Conservation (phyloP, 2,888 invertebrate genomes). For the Drosophila nigritarsus region DNA sequence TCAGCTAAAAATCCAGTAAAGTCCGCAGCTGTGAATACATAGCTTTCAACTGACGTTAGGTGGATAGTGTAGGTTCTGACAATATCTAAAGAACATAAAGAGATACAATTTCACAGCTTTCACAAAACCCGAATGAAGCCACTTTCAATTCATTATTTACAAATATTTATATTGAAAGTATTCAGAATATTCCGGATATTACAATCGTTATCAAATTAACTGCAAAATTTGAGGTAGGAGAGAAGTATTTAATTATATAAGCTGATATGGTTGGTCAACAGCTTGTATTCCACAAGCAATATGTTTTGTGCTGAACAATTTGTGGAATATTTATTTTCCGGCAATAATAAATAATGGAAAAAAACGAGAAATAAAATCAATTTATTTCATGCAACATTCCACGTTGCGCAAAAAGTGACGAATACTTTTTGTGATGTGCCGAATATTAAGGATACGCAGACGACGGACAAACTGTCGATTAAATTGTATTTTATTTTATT, state of each 20-base stretch:
- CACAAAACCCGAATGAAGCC: neutral
- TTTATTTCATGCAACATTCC: neutral
- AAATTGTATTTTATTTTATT: neutral
- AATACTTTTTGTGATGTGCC: neutral
- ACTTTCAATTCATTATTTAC: neutral
- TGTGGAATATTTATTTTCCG: constrained; percentile 35
- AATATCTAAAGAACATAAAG: neutral
- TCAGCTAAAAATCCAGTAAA: neutral
- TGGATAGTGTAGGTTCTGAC: neutral
- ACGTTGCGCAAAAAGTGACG: neutral
- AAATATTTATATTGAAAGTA: too few species aligned
- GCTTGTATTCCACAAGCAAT: too few species aligned
- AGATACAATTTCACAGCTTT: neutral
- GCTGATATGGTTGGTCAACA: neutral
- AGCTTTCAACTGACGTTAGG: neutral
- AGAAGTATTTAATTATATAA: neutral
- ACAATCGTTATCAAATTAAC: neutral
- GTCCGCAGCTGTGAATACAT: neutral
- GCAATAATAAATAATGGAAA: constrained; percentile 57
- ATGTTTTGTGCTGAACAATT: constrained; percentile 14
- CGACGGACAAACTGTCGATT: neutral
- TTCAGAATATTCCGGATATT: neutral
- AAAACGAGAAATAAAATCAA: neutral
- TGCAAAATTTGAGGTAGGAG: neutral
- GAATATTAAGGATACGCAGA: neutral